Evolutionary conservation across 1,140 invertebrate species (phyloP), one percentile per base, ranked within the genome.

Genomic region (Drosophila kepulauana): DNA sequence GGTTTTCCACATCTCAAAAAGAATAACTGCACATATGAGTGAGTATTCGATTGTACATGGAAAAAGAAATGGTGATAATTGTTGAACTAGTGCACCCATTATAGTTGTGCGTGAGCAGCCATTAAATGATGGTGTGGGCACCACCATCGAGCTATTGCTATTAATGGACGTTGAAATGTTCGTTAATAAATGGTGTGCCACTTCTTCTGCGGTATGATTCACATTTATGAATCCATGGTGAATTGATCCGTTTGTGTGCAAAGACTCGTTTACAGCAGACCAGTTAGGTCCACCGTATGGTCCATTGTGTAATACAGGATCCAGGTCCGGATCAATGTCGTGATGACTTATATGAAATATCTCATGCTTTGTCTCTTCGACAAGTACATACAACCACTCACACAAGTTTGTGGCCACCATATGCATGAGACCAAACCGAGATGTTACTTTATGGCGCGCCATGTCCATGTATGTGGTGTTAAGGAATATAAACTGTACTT

Each of bases 391-490:
- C 69, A 98, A 95, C 97, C 98, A 98, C 10, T 98, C 97, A 93
- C 97, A 98, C 3, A 99, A 89, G 93, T 99, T 98, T 13, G 98
- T 98, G 1, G 97, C 98, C 59, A 96, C 96, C 49, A 98, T 95
- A 92, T 99, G 98, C 97, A 98, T 98, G 56, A 98, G 93, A 4
- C 98, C 98, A 91, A 98, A 98, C 51, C 98, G 94, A 1, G 97
- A 97, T 30, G 97, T 94, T 2, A 97, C 96, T 94, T 98, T 98
- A 93, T 97, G 97, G 62, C 96, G 96, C 79, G 97, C 97, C 84
- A 98, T 98, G 82, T 98, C 97, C 78, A 92, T 74, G 58, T 91
- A 92, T 3, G 91, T 93, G 15, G 92, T 93, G 52, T 93, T 93
- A 0, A 93, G 63, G 35, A 93, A 98, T 75, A 98, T 97, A 91